phyloP scores from a whole-genome alignment of 37 sponge, comb jelly and placozoan species.

The Crambe crambe region DNA sequence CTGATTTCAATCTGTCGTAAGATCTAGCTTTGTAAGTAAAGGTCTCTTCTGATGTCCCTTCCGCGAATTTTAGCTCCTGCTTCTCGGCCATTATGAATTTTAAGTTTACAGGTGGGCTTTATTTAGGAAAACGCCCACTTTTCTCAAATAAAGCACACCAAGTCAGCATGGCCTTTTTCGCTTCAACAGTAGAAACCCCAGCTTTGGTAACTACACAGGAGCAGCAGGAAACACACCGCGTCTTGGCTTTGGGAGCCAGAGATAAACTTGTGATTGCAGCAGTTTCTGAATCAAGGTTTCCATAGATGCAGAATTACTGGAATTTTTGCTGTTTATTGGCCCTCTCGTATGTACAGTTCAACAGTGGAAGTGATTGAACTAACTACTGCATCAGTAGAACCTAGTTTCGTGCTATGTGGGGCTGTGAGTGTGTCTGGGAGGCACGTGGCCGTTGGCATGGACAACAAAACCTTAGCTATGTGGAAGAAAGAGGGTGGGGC shows the following conservation, averaged over 20 bases:
- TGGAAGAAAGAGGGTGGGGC: constrained; percentile 28
- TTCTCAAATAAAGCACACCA: not conserved
- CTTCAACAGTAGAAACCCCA: not conserved
- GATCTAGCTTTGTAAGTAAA: constrained; percentile 41
- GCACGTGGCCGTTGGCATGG: constrained; percentile 33
- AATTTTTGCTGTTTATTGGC: not conserved
- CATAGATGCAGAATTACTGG: not conserved
- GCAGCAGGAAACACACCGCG: not conserved
- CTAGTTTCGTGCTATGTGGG: constrained; percentile 11
- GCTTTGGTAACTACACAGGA: not conserved
- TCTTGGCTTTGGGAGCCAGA: constrained; percentile 6
- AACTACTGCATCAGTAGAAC: not conserved
- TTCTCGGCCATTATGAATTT: constrained; percentile 2
- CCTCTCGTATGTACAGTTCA: not conserved
- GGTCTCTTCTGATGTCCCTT: constrained; percentile 3
- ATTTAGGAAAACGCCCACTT: not conserved
- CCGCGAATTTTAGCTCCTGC: not conserved
- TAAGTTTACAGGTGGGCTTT: not conserved
- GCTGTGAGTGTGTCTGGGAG: constrained; percentile 25
- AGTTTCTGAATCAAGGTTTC: constrained; percentile 1
- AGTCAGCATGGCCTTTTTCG: not conserved
- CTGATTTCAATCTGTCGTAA: constrained; percentile 13
- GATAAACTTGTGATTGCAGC: constrained; percentile 6
- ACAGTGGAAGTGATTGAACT: not conserved
- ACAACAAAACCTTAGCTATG: constrained; percentile 35